A percentile compares a stretch with the other conserved stretches of the same genome.
Evolutionary conservation across 2,797 vertebrate species (phyloP).

Genomic region (Notamacropus eugenii): DNA sequence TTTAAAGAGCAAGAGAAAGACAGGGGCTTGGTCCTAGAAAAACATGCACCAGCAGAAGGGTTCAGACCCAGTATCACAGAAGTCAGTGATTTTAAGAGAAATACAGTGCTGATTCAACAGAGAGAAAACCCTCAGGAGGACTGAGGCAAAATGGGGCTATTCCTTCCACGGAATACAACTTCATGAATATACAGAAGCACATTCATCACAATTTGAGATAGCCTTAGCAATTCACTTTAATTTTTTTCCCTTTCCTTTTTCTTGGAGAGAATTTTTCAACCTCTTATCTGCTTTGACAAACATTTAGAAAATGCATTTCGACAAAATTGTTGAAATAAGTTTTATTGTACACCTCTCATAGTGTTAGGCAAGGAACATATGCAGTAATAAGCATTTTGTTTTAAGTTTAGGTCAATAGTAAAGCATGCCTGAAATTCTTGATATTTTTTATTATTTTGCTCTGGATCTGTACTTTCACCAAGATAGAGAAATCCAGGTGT

Average conservation of each 20-base stretch:
- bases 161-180: background rate
- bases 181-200: background rate
- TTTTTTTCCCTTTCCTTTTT: background rate
- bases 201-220: background rate
- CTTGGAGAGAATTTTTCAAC: background rate
- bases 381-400: background rate
- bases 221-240: background rate
- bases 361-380: background rate
- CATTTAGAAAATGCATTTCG: background rate
- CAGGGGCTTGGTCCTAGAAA: background rate
- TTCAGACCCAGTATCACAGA: background rate
- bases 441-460: background rate
- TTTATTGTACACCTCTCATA: background rate
- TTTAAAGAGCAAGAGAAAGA: background rate
- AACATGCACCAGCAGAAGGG: background rate
- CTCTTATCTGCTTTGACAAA: background rate
- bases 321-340: background rate
- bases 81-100: background rate
- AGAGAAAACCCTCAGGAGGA: background rate
- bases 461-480: background rate
- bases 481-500: background rate
- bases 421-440: background rate
- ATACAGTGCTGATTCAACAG: background rate
- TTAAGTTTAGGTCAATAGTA: background rate
- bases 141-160: background rate